Percentiles rank a stretch among this genome's conserved stretches.
Evolutionary conservation across 2,797 vertebrate genomes (phyloP).

Genomic region (Anabas testudineus): DNA sequence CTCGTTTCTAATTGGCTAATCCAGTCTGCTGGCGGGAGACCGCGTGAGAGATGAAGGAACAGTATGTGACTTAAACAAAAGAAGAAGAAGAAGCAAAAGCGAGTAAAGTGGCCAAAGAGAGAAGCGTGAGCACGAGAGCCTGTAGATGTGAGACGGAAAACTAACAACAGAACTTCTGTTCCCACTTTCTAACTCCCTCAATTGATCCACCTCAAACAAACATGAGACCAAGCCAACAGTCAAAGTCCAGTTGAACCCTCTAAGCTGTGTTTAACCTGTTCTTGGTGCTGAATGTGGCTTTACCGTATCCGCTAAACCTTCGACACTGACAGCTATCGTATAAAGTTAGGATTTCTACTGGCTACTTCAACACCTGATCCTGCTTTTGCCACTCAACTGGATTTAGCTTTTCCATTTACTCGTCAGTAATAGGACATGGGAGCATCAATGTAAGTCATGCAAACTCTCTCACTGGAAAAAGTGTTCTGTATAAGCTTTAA

Average conservation of each 20-base stretch:
- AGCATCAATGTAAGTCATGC: too few relatives aligned
- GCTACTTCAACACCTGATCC: background rate
- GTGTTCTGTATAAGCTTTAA: too few relatives aligned
- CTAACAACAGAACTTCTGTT: constrained; percentile 40
- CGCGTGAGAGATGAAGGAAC: background rate
- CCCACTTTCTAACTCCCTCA: constrained; percentile 1
- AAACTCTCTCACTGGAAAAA: too few relatives aligned
- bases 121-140: background rate
- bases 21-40: constrained; percentile 25
- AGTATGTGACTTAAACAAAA: background rate
- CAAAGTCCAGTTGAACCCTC: constrained; percentile 54
- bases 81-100: background rate
- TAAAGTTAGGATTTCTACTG: too few relatives aligned
- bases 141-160: constrained; percentile 14
- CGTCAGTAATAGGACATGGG: too few relatives aligned
- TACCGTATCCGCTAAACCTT: constrained; percentile 18
- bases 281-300: constrained; percentile 20
- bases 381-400: too few relatives aligned
- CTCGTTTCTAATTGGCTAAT: constrained; percentile 50
- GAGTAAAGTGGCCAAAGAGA: constrained; percentile 2
- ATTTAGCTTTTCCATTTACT: too few relatives aligned
- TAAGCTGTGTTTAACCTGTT: constrained; percentile 59
- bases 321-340: background rate
- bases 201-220: constrained; percentile 34
- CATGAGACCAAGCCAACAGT: constrained; percentile 38